Evolutionary conservation across 1,140 invertebrate genomes (phyloP), one percentile per base, ranked within the genome.

Genomic region (Eumaeus atala): DNA sequence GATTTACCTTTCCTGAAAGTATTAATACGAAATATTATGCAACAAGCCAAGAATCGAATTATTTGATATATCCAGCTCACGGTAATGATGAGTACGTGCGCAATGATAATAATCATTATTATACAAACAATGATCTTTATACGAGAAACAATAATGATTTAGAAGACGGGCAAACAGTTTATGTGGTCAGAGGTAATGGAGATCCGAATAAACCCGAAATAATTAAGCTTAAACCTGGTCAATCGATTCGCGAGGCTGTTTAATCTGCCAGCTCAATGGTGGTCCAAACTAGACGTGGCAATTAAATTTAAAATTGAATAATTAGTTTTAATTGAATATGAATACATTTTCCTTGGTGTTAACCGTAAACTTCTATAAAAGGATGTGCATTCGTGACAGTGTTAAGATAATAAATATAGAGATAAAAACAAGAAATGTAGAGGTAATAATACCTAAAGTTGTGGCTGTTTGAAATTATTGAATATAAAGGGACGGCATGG

Each of bases 181-280:
- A 85, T 49, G 60, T 85, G 18, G 74, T 85, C 1, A 76, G 82
- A 64, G 82, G 80, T 9, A 77, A 85, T 42, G 75, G 82, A 14
- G 82, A 85, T 64, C 78, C 78, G 1, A 77, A 70, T 47, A 64
- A 74, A 53, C 82, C 82, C 21, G 82, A 85, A 70, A 61, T 83
- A 54, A 51, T 82, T 42, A 74, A 73, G 62, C 40, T 83, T 10
- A 66, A 61, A 60, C 73, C 77, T n/a, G 76, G 77, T 33, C 58
- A 79, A 58, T 61, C 49, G 3, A 47, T 64, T 18, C 16, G 14
- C 14, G 40, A 44, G 21, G 21, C 21, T 28, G 6, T 28, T 3
- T 28, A 6, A 28, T 28, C n/a, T n/a, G n/a, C n/a, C n/a, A 28
- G 21, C 21, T 3, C 21, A 28, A 6, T 28, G 21, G 21, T 28